Evolutionary conservation across 2,888 invertebrate genomes (phyloP).

Genomic region (Halocaridina rubra): DNA sequence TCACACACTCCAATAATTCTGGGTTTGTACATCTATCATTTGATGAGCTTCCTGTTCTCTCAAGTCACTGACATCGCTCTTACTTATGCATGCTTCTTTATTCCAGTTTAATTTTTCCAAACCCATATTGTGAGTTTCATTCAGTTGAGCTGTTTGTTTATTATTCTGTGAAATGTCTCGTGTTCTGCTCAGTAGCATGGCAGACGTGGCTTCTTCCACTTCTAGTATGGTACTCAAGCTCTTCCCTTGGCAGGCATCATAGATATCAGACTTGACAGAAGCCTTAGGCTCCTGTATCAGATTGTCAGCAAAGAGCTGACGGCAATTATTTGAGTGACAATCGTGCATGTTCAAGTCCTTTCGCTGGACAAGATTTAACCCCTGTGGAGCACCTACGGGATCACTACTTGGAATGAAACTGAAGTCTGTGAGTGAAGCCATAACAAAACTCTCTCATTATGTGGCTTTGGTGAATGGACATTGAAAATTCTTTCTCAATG

Average conservation of each 20-base stretch:
- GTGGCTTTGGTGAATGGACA: not conserved
- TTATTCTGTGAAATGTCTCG: not conserved
- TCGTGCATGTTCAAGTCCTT: constrained; percentile 28
- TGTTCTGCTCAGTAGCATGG: constrained; percentile 12
- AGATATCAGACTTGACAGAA: not conserved
- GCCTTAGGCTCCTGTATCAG: not conserved
- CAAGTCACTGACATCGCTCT: too few relatives aligned
- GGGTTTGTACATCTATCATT: too few relatives aligned
- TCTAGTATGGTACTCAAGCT: constrained; percentile 39
- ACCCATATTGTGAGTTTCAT: not conserved
- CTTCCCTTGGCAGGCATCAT: not conserved
- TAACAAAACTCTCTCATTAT: constrained; percentile 29
- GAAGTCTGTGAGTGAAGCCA: constrained; percentile 52
- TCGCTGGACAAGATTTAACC: constrained; percentile 35
- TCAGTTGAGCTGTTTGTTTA: not conserved
- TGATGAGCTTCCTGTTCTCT: too few relatives aligned
- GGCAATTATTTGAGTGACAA: constrained; percentile 17
- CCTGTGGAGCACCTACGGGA: constrained; percentile 43
- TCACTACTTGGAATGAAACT: constrained; percentile 50
- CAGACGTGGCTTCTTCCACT: constrained; percentile 35
- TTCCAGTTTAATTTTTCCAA: too few relatives aligned
- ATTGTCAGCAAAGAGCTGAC: constrained; percentile 16
- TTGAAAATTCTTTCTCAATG: not conserved
- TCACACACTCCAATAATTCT: too few relatives aligned
- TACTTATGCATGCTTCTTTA: too few relatives aligned